These are phyloP conservation scores for Lanius ludovicianus DNA, from an alignment of 2,113 vertebrate species.

Conservation along the genomic window DNA sequence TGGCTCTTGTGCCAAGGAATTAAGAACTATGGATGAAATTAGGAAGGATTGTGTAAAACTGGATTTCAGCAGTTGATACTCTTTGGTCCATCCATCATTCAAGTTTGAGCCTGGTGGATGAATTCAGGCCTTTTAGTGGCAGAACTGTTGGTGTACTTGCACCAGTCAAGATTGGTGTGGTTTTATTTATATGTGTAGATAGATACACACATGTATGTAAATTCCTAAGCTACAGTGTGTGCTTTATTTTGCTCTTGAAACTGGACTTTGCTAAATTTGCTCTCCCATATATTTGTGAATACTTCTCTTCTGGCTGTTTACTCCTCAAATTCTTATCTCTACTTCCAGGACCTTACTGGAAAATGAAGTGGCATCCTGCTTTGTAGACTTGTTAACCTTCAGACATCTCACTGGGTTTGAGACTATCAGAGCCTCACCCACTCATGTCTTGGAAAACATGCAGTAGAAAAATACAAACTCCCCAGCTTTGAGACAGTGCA, in stretches of 20 bases:
- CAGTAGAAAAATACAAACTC: not conserved
- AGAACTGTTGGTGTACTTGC: not conserved
- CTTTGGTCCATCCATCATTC: not conserved
- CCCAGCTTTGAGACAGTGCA: not conserved
- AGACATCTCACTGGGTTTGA: not conserved
- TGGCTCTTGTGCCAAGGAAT: not conserved
- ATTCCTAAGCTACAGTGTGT: not conserved
- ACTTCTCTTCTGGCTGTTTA: not conserved
- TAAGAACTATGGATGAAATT: not conserved
- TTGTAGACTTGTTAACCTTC: not conserved
- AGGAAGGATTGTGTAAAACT: not conserved
- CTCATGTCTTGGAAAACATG: not conserved
- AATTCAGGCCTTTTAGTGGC: not conserved
- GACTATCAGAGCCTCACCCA: not conserved
- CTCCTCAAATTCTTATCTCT: not conserved
- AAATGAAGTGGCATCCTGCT: not conserved
- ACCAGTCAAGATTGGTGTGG: not conserved
- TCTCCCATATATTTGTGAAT: not conserved
- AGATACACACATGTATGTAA: fast-evolving
- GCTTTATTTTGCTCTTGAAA: not conserved
- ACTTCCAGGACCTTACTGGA: not conserved
- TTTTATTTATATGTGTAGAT: not conserved
- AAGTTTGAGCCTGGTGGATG: not conserved
- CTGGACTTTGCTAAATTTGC: not conserved
- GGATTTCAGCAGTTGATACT: not conserved